These are phyloP conservation scores for Ascidia mentula DNA, from an alignment of 23 tunicate species.

Conservation along the genomic window DNA sequence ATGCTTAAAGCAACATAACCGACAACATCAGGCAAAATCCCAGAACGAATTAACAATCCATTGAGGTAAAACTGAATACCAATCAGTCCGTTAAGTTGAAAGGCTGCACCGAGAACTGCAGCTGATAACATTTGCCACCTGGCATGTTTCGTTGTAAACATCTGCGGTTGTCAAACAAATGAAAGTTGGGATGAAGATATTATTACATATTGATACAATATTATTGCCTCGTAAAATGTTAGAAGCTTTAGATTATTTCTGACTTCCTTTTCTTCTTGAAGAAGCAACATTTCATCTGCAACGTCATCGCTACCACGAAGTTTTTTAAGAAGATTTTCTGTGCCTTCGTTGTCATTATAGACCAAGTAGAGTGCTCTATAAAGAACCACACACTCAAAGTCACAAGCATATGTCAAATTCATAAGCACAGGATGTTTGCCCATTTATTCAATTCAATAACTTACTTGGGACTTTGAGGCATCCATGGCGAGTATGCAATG, in stretches of 20 bases:
- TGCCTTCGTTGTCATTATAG: background rate
- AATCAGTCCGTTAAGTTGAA: constrained; percentile 49
- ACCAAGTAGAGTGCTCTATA: constrained; percentile 34
- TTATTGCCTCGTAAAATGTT: no score
- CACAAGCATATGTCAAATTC: no score
- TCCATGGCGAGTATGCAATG: constrained; percentile 15
- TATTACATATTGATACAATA: no score
- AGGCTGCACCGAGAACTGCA: constrained; percentile 18
- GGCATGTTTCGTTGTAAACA: background rate
- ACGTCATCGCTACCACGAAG: constrained; percentile 46
- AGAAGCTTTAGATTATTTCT: background rate
- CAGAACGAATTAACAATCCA: constrained; percentile 27
- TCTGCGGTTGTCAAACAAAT: no score
- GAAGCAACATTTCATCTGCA: constrained; percentile 7
- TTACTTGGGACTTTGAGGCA: constrained; percentile 67
- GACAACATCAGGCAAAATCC: constrained; percentile 18
- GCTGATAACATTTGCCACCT: constrained; percentile 54
- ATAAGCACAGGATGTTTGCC: no score
- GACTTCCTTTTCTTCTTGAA: constrained; percentile 14
- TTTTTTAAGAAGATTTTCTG: constrained; percentile 22
- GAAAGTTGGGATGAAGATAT: no score
- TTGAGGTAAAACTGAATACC: constrained; percentile 54
- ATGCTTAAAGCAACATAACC: constrained; percentile 35
- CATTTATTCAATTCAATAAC: no score
- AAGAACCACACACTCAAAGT: background rate